A percentile compares a stretch with the other conserved stretches of the same genome.
phyloP scores from a whole-genome alignment of 2,113 vertebrate genomes.

The Lophotis ruficrista region DNA sequence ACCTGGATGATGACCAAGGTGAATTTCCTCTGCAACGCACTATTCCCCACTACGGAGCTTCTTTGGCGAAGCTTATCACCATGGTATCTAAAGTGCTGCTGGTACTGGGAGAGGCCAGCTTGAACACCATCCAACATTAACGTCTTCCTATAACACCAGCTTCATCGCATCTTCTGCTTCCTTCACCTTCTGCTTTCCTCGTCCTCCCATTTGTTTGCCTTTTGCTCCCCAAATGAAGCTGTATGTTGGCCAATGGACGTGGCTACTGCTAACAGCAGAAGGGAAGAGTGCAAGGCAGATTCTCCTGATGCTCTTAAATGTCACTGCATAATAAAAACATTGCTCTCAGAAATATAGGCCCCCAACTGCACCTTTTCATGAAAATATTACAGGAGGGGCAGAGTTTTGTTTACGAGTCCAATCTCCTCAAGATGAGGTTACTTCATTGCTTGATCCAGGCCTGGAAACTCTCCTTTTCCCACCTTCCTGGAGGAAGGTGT shows the following conservation, averaged over 20 bases:
- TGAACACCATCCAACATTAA: slow-evolving; percentile 14
- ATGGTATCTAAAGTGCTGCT: slow-evolving; percentile 38
- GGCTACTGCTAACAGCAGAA: background rate
- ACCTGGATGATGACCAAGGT: background rate
- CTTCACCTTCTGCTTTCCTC: background rate
- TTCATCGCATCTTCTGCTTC: background rate
- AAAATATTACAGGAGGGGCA: background rate
- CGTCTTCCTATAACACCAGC: background rate
- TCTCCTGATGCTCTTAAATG: background rate
- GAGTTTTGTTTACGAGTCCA: background rate
- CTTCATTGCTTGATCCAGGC: background rate
- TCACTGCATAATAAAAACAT: background rate
- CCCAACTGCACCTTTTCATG: background rate
- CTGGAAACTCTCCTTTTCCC: background rate
- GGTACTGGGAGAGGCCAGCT: background rate
- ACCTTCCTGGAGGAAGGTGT: background rate
- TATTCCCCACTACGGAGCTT: background rate
- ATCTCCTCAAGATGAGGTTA: background rate
- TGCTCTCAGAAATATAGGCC: background rate
- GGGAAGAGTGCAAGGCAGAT: background rate
- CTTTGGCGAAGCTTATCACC: slow-evolving; percentile 40
- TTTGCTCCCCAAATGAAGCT: background rate
- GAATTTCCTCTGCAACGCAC: slow-evolving; percentile 1
- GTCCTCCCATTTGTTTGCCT: background rate
- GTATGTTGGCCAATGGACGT: accelerated